Conservation (phyloP, 2,113 vertebrate genomes). For the Sisor rabdophorus region DNA sequence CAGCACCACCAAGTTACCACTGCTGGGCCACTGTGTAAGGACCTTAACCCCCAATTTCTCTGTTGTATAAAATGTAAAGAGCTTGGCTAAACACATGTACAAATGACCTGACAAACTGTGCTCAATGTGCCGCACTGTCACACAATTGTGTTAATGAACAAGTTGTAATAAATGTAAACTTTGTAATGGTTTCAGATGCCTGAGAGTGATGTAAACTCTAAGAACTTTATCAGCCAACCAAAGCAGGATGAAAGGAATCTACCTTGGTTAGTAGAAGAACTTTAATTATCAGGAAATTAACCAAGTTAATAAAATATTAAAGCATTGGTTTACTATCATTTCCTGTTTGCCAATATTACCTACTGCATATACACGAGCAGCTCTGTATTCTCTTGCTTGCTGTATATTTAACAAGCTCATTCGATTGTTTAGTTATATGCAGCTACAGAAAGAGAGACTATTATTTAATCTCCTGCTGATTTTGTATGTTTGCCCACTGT, state of each 20-base stretch:
- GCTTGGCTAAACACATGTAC: too few species aligned
- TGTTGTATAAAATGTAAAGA: too few species aligned
- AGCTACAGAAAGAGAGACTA: too few species aligned
- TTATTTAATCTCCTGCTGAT: too few species aligned
- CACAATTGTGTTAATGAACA: too few species aligned
- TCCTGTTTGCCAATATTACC: not conserved
- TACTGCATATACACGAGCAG: not conserved
- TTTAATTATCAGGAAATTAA: not conserved
- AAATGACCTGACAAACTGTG: too few species aligned
- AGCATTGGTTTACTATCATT: not conserved
- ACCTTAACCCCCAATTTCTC: too few species aligned
- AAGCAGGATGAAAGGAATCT: not conserved
- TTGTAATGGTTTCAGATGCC: constrained; percentile 3
- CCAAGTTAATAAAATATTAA: not conserved
- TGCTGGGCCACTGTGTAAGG: too few species aligned
- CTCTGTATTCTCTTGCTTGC: not conserved
- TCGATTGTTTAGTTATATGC: not conserved
- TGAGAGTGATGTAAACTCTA: not conserved
- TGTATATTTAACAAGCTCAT: not conserved
- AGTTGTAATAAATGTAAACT: too few species aligned
- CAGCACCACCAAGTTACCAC: too few species aligned
- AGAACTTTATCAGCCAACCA: not conserved
- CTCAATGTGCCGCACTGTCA: too few species aligned
- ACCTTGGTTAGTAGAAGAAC: constrained; percentile 1
- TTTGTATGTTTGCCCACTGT: too few species aligned